A percentile compares a stretch with the other conserved stretches of the same genome.
These are phyloP conservation scores for Galerucella pusilla DNA, from an alignment of 2,888 invertebrate genomes.

Conservation along the genomic window DNA sequence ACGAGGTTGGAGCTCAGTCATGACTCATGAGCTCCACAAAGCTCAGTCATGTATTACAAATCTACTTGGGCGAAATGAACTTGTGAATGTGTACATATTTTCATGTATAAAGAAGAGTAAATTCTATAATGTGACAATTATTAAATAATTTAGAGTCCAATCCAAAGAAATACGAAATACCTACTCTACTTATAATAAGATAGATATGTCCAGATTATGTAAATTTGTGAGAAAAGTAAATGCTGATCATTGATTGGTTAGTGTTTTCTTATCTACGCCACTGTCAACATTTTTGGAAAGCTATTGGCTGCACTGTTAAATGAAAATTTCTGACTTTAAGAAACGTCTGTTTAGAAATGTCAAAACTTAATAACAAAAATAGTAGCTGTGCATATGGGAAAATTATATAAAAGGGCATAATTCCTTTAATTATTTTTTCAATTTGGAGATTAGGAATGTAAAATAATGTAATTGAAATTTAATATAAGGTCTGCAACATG, in stretches of 20 bases:
- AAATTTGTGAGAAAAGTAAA: too few relatives aligned
- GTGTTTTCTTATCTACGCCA: neutral
- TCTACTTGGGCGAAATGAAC: too few relatives aligned
- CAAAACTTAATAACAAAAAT: slow-evolving; percentile 61
- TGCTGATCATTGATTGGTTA: neutral
- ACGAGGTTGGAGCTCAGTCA: too few relatives aligned
- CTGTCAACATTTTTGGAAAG: neutral
- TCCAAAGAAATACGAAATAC: too few relatives aligned
- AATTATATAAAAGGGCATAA: slow-evolving; percentile 23
- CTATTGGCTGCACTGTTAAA: slow-evolving; percentile 11
- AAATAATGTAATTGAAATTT: slow-evolving; percentile 15
- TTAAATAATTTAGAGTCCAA: too few relatives aligned
- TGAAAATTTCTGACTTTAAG: slow-evolving; percentile 14
- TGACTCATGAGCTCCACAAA: too few relatives aligned
- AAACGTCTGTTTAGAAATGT: slow-evolving; percentile 6
- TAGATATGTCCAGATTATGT: too few relatives aligned
- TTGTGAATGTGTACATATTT: too few relatives aligned
- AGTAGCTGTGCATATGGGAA: slow-evolving; percentile 48
- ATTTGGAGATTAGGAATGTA: slow-evolving; percentile 25
- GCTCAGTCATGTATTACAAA: too few relatives aligned
- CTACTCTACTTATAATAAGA: too few relatives aligned
- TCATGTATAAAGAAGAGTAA: too few relatives aligned
- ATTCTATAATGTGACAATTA: too few relatives aligned
- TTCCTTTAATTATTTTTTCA: slow-evolving; percentile 12
- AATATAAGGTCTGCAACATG: slow-evolving; percentile 20